These are phyloP conservation scores for Denticeps clupeoides DNA, from an alignment of 2,797 vertebrate genomes.

Conservation along the genomic window DNA sequence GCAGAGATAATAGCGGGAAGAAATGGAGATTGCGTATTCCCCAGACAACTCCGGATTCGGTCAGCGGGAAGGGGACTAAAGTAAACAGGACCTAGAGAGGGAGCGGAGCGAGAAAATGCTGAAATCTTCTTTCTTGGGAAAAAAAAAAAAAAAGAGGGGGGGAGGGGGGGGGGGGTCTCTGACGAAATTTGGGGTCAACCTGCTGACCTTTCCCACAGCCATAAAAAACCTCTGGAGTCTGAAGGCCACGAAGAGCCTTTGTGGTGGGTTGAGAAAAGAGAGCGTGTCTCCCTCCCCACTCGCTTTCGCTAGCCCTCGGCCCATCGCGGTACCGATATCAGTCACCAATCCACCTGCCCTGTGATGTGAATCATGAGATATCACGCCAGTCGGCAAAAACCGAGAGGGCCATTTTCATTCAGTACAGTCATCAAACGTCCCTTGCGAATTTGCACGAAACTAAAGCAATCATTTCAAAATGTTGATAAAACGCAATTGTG, in stretches of 20 bases:
- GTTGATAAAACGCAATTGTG: too few species aligned
- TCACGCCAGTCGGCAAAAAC: too few species aligned
- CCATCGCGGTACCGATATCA: conserved; percentile 2
- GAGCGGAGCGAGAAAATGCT: not conserved
- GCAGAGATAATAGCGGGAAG: too few species aligned
- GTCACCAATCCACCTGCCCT: too few species aligned
- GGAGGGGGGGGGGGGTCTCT: conserved; percentile 14
- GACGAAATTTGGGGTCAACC: conserved; percentile 37
- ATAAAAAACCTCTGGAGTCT: conserved; percentile 29
- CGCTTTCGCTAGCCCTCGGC: conserved; percentile 6
- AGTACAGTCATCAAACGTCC: too few species aligned
- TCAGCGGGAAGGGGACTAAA: conserved; percentile 32
- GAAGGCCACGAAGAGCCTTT: conserved; percentile 15
- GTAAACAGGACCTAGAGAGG: conserved; percentile 21
- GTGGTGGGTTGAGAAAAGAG: conserved; percentile 20
- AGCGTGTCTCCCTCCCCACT: conserved; percentile 12
- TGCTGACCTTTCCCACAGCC: conserved; percentile 43
- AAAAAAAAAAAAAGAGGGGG: not conserved
- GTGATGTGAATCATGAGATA: too few species aligned
- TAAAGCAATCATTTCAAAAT: too few species aligned
- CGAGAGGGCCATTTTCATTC: too few species aligned
- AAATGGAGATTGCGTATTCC: too few species aligned
- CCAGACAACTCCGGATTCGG: conserved; percentile 27
- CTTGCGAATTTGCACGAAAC: too few species aligned
- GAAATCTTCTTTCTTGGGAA: not conserved